Evolutionary conservation across 1,140 invertebrate species (phyloP).

Genomic region (Latrodectus geometricus): DNA sequence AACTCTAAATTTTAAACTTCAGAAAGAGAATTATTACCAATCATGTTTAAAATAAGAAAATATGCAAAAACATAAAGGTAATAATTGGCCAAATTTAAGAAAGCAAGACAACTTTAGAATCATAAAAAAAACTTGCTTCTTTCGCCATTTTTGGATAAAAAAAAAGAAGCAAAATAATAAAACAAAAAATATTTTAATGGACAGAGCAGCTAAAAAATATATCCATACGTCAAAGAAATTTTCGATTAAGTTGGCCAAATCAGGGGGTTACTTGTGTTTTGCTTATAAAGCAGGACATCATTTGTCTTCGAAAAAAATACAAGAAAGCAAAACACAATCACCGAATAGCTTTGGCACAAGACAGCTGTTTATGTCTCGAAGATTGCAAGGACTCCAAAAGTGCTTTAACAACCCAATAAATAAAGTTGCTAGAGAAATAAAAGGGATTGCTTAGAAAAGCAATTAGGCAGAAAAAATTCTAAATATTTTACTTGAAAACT

Average conservation of each 20-base stretch:
- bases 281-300: constrained; percentile 50
- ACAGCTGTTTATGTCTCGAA: constrained; percentile 33
- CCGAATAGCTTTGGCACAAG: background rate
- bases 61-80: too few relatives aligned
- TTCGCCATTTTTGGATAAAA: background rate
- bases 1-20: too few relatives aligned
- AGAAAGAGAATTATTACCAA: too few relatives aligned
- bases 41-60: too few relatives aligned
- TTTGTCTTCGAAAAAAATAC: constrained; percentile 12
- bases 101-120: background rate
- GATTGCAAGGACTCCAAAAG: constrained; percentile 21
- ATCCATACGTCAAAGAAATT: constrained; percentile 22
- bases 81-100: background rate
- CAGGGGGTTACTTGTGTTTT: constrained; percentile 42
- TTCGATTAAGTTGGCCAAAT: constrained; percentile 42
- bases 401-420: constrained; percentile 50
- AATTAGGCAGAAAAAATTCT: constrained; percentile 10
- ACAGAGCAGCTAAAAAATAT: background rate
- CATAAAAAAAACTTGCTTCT: background rate
- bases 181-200: background rate
- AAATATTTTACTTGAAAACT: constrained; percentile 10
- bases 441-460: constrained; percentile 31
- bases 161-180: background rate
- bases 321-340: constrained; percentile 1
- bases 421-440: constrained; percentile 21